Evolutionary conservation across 2,888 invertebrate species (phyloP).

Genomic region (Apomyelois bistriatella): DNA sequence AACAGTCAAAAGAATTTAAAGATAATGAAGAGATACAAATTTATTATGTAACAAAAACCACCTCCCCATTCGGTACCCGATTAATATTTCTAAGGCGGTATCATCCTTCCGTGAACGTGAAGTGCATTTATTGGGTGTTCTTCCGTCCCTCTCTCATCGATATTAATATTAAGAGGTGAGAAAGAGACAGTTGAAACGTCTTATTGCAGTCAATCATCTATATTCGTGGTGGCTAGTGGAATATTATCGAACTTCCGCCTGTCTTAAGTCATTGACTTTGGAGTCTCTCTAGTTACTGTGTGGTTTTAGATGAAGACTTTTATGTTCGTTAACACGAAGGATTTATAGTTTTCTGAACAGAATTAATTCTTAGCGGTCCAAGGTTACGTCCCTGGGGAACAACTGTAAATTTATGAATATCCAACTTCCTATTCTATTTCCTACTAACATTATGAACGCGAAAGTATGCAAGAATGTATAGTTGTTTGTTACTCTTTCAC

Average conservation of each 20-base stretch:
- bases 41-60: background rate
- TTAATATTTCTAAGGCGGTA: conserved; percentile 69
- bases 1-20: background rate
- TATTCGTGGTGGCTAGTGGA: conserved; percentile 74
- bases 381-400: background rate
- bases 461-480: too few relatives aligned
- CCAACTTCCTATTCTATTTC: too few relatives aligned
- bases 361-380: background rate
- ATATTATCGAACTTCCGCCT: conserved; percentile 75
- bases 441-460: too few relatives aligned
- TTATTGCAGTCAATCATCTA: conserved; percentile 74
- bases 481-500: too few relatives aligned
- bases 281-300: conserved; percentile 19
- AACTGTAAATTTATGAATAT: background rate
- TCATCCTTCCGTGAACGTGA: conserved; percentile 75
- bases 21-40: background rate
- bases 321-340: background rate
- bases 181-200: conserved; percentile 44
- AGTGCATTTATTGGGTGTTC: conserved; percentile 55
- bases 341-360: background rate
- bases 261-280: conserved; percentile 64
- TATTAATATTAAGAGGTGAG: conserved; percentile 25
- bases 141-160: conserved; percentile 37
- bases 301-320: background rate
- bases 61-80: conserved; percentile 39